Percentiles rank a stretch among this genome's conserved stretches.
These are phyloP conservation scores for Phrynosoma blainvillii DNA, from an alignment of 2,113 vertebrate genomes.

Conservation along the genomic window DNA sequence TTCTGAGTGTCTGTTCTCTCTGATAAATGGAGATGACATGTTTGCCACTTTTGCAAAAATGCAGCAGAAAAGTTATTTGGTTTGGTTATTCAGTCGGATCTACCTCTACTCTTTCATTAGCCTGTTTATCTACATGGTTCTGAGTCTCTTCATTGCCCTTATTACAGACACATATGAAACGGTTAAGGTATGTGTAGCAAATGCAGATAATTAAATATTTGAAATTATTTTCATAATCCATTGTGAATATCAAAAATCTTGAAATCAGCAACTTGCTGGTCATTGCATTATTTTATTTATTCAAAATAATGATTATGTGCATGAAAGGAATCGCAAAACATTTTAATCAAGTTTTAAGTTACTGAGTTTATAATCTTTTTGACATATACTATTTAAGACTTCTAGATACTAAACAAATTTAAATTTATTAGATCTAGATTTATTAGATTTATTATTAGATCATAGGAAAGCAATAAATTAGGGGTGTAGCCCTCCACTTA, in stretches of 20 bases:
- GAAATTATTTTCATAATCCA: background rate
- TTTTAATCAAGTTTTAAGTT: background rate
- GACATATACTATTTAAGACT: background rate
- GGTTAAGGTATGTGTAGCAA: constrained; percentile 85
- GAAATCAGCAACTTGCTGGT: background rate
- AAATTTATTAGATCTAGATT: background rate
- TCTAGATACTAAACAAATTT: background rate
- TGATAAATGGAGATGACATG: constrained; percentile 96
- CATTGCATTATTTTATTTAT: background rate
- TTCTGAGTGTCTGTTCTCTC: constrained; percentile 91
- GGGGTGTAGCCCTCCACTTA: too few relatives aligned
- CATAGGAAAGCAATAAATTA: too few relatives aligned
- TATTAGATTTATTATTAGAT: too few relatives aligned
- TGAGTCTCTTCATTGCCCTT: constrained; percentile 94
- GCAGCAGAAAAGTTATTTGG: constrained; percentile 86
- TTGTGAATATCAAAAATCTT: background rate
- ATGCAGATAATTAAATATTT: background rate
- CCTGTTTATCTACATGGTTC: constrained; percentile 95
- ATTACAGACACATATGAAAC: constrained; percentile 95
- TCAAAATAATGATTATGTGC: background rate
- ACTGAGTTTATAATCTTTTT: background rate
- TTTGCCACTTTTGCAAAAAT: constrained; percentile 90
- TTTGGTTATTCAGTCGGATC: constrained; percentile 93
- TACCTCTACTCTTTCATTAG: constrained; percentile 96
- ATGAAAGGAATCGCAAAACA: background rate